phyloP scores from a whole-genome alignment of 2,797 vertebrate species.

The Echiichthys vipera region DNA sequence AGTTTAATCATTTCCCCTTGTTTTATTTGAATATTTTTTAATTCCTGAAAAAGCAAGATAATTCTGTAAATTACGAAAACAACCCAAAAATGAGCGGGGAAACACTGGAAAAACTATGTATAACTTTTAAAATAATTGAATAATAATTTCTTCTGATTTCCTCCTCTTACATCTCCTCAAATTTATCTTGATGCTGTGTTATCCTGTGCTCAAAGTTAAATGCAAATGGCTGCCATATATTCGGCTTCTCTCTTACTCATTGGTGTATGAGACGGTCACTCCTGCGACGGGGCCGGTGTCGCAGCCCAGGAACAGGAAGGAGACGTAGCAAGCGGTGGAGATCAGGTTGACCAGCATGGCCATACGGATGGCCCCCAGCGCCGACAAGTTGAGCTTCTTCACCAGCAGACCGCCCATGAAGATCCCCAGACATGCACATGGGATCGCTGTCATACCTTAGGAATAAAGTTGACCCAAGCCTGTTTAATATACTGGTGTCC shows the following conservation, averaged over 20 bases:
- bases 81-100: not conserved
- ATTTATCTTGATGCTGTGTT: not conserved
- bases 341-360: constrained; percentile 98
- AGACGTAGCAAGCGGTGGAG: constrained; percentile 96
- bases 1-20: not conserved
- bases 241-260: constrained; percentile 86
- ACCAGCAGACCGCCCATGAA: constrained; percentile 97
- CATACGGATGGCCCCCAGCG: constrained; percentile 96
- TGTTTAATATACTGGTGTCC: not conserved
- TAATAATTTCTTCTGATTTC: not conserved
- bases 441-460: constrained; percentile 98
- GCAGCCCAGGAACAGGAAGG: constrained; percentile 98
- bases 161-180: not conserved
- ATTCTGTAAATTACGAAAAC: not conserved
- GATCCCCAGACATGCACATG: constrained; percentile 97
- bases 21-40: not conserved
- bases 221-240: not conserved
- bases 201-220: not conserved
- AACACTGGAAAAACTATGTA: not conserved
- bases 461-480: not conserved
- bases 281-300: constrained; percentile 96
- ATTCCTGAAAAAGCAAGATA: not conserved
- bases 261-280: constrained; percentile 92
- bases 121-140: not conserved
- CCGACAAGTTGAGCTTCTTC: constrained; percentile 96